Evolutionary conservation across 2,888 invertebrate genomes (phyloP).

Genomic region (Drosophila pullipes): DNA sequence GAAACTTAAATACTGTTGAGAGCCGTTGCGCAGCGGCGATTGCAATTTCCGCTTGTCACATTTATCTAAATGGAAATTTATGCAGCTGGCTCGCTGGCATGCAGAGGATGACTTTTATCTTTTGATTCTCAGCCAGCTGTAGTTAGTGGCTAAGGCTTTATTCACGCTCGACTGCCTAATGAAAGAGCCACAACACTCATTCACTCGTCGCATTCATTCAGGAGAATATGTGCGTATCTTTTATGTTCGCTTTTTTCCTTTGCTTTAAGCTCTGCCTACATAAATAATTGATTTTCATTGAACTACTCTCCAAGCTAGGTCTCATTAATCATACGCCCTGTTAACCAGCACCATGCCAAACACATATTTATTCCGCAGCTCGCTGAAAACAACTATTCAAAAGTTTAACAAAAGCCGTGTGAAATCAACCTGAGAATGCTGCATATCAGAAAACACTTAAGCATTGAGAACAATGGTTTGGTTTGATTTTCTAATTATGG

Average conservation of each 20-base stretch:
- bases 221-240: conserved; percentile 41
- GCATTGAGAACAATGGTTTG: background rate
- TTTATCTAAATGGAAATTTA: conserved; percentile 77
- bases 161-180: conserved; percentile 67
- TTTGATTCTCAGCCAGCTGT: conserved; percentile 20
- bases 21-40: conserved; percentile 53
- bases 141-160: conserved; percentile 59
- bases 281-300: conserved; percentile 72
- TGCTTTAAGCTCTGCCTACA: conserved; percentile 7
- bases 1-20: conserved; percentile 60
- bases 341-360: conserved; percentile 23
- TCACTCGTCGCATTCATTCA: conserved; percentile 65
- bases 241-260: conserved; percentile 19
- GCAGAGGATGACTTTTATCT: conserved; percentile 6
- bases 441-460: background rate
- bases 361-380: background rate
- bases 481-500: background rate
- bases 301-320: conserved; percentile 15
- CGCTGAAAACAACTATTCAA: conserved; percentile 12
- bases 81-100: conserved; percentile 42
- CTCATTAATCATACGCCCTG: conserved; percentile 70
- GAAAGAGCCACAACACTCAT: conserved; percentile 70
- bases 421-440: background rate
- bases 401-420: conserved; percentile 22
- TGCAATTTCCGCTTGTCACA: conserved; percentile 78